Conservation (phyloP, 2,113 vertebrate species). For the Lamprotornis superbus region DNA sequence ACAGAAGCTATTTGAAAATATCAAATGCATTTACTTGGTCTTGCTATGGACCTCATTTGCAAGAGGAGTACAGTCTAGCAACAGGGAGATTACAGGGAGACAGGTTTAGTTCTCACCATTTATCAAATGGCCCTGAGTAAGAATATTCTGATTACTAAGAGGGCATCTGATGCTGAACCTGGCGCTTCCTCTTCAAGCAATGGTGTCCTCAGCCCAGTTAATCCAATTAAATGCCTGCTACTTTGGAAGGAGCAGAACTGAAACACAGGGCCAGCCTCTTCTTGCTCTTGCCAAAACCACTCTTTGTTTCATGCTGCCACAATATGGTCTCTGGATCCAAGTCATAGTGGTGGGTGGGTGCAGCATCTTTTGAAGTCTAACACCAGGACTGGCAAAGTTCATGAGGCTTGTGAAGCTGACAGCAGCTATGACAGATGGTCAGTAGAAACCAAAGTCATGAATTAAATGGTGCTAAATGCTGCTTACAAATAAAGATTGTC, state of each 20-base stretch:
- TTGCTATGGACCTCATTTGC: neutral
- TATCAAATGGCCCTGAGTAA: neutral
- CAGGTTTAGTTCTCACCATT: neutral
- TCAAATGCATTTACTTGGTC: neutral
- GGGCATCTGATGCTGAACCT: neutral
- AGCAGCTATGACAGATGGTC: constrained; percentile 50
- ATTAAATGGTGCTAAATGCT: constrained; percentile 35
- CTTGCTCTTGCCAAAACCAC: neutral
- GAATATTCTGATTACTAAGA: neutral
- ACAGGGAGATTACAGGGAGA: neutral
- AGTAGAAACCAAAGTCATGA: neutral
- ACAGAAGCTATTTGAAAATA: neutral
- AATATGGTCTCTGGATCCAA: neutral
- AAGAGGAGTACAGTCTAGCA: neutral
- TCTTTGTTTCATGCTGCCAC: neutral
- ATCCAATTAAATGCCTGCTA: neutral
- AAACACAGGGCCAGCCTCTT: neutral
- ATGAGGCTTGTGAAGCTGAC: neutral
- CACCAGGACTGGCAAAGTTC: constrained; percentile 32
- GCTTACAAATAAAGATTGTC: neutral
- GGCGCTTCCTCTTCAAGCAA: neutral
- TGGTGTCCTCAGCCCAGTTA: neutral
- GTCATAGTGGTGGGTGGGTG: neutral
- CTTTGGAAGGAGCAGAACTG: neutral
- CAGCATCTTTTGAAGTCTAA: constrained; percentile 16